These are phyloP conservation scores for Drosophila neocordata DNA, from an alignment of 1,140 invertebrate species.

Conservation along the genomic window DNA sequence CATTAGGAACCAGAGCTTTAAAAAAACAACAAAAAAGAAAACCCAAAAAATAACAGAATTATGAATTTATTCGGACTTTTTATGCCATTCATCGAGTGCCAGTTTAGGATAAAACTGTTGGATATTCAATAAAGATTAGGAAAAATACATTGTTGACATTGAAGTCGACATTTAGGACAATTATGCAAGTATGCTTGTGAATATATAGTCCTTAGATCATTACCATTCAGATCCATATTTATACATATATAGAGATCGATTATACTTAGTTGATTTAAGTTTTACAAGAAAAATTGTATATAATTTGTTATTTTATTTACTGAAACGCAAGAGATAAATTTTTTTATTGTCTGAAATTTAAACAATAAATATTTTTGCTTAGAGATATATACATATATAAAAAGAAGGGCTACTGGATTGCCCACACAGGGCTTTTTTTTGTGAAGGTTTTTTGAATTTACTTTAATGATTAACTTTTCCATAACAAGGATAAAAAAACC, in stretches of 20 bases:
- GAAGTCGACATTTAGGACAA: slow-evolving; percentile 28
- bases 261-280: slow-evolving; percentile 42
- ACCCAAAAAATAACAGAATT: slow-evolving; percentile 26
- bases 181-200: slow-evolving; percentile 18
- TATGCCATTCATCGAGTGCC: slow-evolving; percentile 64
- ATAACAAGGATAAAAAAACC: no score
- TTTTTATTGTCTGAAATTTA: slow-evolving; percentile 64
- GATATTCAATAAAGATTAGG: slow-evolving; percentile 29
- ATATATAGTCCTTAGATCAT: slow-evolving; percentile 8
- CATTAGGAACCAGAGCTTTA: slow-evolving; percentile 68
- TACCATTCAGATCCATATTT: slow-evolving; percentile 20
- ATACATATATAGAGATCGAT: slow-evolving; percentile 36
- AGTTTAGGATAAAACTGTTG: slow-evolving; percentile 51
- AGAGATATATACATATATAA: slow-evolving; percentile 35
- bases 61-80: slow-evolving; percentile 73
- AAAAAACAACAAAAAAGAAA: slow-evolving; percentile 8
- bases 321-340: slow-evolving; percentile 46
- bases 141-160: slow-evolving; percentile 17
- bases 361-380: slow-evolving; percentile 51
- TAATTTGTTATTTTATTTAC: slow-evolving; percentile 65
- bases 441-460: not conserved
- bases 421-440: not conserved
- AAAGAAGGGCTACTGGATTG: not conserved
- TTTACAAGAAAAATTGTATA: slow-evolving; percentile 37
- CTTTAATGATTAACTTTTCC: no score